A percentile compares a stretch with the other conserved stretches of the same genome.
These are phyloP conservation scores for Phenganax marumi DNA, from an alignment of 92 coral and sea anemone species.

Conservation along the genomic window DNA sequence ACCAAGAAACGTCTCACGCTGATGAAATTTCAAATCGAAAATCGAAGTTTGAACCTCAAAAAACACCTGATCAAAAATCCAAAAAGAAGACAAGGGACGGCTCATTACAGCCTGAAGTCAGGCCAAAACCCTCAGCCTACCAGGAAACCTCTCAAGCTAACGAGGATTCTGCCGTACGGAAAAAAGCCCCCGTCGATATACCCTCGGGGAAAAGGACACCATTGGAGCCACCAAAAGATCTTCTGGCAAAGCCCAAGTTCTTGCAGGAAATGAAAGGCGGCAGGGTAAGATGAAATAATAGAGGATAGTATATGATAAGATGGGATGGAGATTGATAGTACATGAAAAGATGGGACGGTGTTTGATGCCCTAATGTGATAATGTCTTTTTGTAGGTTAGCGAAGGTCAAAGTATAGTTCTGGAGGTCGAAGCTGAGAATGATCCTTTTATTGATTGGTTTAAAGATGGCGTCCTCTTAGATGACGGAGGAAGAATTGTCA, in stretches of 20 bases:
- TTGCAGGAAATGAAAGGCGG: slow-evolving; percentile 14
- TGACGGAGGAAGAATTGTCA: slow-evolving; percentile 62
- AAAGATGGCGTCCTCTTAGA: slow-evolving; percentile 62
- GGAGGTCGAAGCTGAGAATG: slow-evolving; percentile 28
- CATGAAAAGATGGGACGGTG: not conserved
- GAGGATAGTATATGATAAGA: no score
- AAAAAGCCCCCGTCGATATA: slow-evolving; percentile 27
- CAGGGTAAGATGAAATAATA: slow-evolving; percentile 6
- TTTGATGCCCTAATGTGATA: not conserved
- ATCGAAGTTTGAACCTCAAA: not conserved
- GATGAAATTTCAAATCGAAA: not conserved
- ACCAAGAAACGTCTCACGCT: not conserved
- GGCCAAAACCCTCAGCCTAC: no score
- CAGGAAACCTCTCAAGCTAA: not conserved
- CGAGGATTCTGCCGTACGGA: not conserved
- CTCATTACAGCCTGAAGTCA: no score
- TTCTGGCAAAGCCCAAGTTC: slow-evolving; percentile 22
- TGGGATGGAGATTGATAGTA: no score
- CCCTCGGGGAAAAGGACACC: not conserved
- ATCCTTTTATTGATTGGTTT: slow-evolving; percentile 73
- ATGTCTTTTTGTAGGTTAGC: not conserved
- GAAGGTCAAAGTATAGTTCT: slow-evolving; percentile 29
- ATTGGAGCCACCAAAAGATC: not conserved
- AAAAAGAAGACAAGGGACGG: no score
- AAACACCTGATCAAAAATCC: no score